A percentile compares a stretch with the other conserved stretches of the same genome.
These are phyloP conservation scores for Xyrauchen texanus DNA, from an alignment of 2,113 vertebrate species.

Conservation along the genomic window DNA sequence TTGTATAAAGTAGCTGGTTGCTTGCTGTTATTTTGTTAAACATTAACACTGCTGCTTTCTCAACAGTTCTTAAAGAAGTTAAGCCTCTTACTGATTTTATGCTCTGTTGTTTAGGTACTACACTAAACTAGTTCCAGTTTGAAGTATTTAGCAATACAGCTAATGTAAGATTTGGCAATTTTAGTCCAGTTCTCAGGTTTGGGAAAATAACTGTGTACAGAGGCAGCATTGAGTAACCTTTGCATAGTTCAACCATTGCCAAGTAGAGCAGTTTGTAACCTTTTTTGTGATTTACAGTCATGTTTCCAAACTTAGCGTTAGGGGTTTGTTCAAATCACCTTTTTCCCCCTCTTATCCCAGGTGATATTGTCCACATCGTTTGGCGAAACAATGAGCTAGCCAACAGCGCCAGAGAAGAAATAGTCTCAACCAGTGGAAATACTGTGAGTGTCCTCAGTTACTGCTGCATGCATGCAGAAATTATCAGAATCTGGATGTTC, in stretches of 20 bases:
- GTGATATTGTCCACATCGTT: constrained; percentile 74
- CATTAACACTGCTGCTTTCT: too few species aligned
- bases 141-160: background rate
- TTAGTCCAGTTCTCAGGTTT: background rate
- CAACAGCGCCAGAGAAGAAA: constrained; percentile 69
- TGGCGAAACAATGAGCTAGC: constrained; percentile 75
- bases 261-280: background rate
- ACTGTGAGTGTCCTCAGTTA: constrained; percentile 14
- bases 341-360: constrained; percentile 52
- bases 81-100: too few species aligned
- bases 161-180: background rate
- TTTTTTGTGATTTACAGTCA: too few species aligned
- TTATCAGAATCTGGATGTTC: background rate
- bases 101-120: too few species aligned
- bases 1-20: too few species aligned
- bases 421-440: constrained; percentile 68
- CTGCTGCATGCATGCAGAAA: too few species aligned
- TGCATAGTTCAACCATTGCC: background rate
- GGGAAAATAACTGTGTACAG: background rate
- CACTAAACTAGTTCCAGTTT: too few species aligned
- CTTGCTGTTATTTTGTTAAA: too few species aligned
- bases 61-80: too few species aligned
- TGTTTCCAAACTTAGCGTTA: background rate
- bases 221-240: background rate
- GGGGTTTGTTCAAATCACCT: background rate